Conservation (phyloP, 64 coral and sea anemone species). For the Stichodactyla helianthus region DNA sequence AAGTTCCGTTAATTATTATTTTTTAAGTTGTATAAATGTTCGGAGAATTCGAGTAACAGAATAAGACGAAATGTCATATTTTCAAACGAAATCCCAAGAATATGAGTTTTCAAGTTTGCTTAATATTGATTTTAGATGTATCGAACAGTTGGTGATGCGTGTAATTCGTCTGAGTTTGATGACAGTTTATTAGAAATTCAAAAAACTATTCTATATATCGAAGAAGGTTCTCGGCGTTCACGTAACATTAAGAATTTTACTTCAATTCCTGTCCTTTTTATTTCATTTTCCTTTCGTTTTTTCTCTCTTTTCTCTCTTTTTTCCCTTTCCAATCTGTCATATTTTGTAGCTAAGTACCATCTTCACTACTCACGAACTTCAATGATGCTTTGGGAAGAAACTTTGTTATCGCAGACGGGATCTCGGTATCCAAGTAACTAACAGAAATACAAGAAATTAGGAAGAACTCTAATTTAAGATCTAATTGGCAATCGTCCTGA, state of each 20-base stretch:
- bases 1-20: too few relatives aligned
- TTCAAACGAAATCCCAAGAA: too few relatives aligned
- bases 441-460: not conserved
- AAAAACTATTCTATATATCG: not conserved
- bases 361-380: not conserved
- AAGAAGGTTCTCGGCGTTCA: not conserved
- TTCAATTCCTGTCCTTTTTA: not conserved
- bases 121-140: too few relatives aligned
- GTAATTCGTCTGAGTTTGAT: not conserved
- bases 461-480: not conserved
- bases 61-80: too few relatives aligned
- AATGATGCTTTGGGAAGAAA: not conserved
- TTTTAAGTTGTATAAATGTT: too few relatives aligned
- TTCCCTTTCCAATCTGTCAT: not conserved
- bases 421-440: constrained; percentile 1
- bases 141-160: not conserved
- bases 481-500: not conserved
- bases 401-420: not conserved
- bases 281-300: not conserved
- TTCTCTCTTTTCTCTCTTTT: not conserved
- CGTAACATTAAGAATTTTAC: not conserved
- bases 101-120: too few relatives aligned
- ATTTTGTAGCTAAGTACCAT: not conserved
- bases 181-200: not conserved
- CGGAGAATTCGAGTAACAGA: too few relatives aligned